Percentiles rank a stretch among this genome's conserved stretches.
Evolutionary conservation across 2,888 invertebrate species (phyloP).

Genomic region (Pheosia tremula): DNA sequence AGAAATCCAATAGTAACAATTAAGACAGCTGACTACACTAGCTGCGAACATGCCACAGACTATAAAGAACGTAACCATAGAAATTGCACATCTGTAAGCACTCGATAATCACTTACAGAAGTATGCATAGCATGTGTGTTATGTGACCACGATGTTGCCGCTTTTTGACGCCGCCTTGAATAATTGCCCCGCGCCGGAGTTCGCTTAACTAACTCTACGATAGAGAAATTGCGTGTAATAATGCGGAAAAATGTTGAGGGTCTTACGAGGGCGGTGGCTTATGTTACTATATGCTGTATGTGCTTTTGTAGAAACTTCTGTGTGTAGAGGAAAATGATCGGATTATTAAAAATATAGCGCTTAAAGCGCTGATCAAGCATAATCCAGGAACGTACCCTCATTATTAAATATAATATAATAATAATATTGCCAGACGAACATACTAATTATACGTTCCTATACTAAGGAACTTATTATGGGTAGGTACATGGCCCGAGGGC

Average conservation of each 20-base stretch:
- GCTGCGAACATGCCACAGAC: conserved; percentile 13
- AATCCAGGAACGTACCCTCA: too few species aligned
- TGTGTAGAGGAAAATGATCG: too few species aligned
- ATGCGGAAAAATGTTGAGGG: conserved; percentile 1
- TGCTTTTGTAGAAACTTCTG: too few species aligned
- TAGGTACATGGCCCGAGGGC: too few species aligned
- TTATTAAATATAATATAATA: too few species aligned
- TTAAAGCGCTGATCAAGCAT: too few species aligned
- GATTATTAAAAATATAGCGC: too few species aligned
- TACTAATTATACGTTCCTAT: too few species aligned
- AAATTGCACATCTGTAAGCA: conserved; percentile 14
- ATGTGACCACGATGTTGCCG: conserved; percentile 26
- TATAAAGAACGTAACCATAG: conserved; percentile 31
- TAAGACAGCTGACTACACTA: too few species aligned
- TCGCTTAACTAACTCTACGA: conserved; percentile 8
- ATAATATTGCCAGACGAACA: too few species aligned
- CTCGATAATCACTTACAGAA: conserved; percentile 7
- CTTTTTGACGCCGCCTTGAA: conserved; percentile 26
- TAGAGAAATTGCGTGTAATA: conserved; percentile 7
- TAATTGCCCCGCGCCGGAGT: conserved; percentile 24
- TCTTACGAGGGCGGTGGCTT: not conserved
- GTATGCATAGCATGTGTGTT: conserved; percentile 22
- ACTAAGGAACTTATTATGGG: too few species aligned
- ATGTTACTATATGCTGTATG: not conserved
- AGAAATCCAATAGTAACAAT: too few species aligned